These are phyloP conservation scores for Ceyx margarethae DNA, from an alignment of 2,113 vertebrate genomes.

Conservation along the genomic window DNA sequence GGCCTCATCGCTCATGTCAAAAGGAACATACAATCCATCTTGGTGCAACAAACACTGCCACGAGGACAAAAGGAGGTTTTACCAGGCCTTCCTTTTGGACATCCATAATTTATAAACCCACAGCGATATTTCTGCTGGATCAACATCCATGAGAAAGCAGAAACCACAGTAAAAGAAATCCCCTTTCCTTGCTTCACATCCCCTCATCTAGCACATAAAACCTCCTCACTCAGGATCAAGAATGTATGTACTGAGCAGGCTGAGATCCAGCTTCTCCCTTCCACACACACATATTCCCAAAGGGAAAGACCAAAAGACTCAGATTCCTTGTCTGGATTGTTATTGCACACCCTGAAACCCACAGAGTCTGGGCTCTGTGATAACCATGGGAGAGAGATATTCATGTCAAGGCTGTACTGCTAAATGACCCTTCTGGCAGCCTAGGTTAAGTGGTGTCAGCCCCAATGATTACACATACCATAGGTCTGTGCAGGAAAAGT, in stretches of 20 bases:
- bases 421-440: not conserved
- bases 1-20: not conserved
- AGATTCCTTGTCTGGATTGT: not conserved
- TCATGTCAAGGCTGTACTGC: not conserved
- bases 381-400: not conserved
- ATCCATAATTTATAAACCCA: slow-evolving; percentile 3
- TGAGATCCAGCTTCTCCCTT: not conserved
- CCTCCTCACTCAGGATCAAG: not conserved
- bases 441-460: not conserved
- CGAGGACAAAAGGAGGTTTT: slow-evolving; percentile 14
- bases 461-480: not conserved
- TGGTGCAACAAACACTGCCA: not conserved
- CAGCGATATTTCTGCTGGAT: not conserved
- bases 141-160: not conserved
- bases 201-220: not conserved
- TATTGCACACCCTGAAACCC: not conserved
- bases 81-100: slow-evolving; percentile 8
- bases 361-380: not conserved
- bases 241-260: not conserved
- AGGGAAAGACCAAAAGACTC: not conserved
- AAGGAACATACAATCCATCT: slow-evolving; percentile 16
- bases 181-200: not conserved
- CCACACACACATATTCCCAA: not conserved
- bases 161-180: not conserved
- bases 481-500: not conserved